Conservation (phyloP, 2,797 vertebrate genomes). For the Muscicapa comitata region DNA sequence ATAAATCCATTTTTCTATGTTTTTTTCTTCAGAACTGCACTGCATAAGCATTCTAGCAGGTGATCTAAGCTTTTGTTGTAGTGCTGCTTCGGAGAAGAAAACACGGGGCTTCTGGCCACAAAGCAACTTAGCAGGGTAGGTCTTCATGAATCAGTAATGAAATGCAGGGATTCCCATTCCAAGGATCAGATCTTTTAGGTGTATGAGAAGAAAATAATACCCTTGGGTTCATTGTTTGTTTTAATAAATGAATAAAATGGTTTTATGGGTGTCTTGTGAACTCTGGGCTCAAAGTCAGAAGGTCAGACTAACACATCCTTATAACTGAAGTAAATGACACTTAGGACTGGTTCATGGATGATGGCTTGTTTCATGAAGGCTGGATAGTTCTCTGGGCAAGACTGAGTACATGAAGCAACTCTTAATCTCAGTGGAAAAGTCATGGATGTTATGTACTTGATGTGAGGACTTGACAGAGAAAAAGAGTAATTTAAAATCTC, state of each 20-base stretch:
- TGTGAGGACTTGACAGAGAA: neutral
- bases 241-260: neutral
- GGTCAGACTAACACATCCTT: neutral
- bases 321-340: neutral
- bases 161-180: neutral
- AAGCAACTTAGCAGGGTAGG: neutral
- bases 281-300: neutral
- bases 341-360: neutral
- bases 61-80: neutral
- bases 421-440: neutral
- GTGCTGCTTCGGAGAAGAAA: neutral
- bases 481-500: neutral
- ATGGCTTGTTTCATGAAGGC: neutral
- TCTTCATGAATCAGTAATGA: slow-evolving; percentile 27
- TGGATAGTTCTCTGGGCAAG: neutral
- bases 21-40: neutral
- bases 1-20: slow-evolving; percentile 9
- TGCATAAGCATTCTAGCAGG: neutral
- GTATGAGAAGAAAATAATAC: neutral
- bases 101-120: neutral
- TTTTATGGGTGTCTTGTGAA: neutral
- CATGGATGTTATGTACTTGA: neutral
- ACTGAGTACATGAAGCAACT: neutral
- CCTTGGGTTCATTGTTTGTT: neutral
- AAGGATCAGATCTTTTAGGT: neutral